Percentiles rank a stretch among this genome's conserved stretches.
Evolutionary conservation across 2,888 invertebrate species (phyloP).

Genomic region (Noctua pronuba): DNA sequence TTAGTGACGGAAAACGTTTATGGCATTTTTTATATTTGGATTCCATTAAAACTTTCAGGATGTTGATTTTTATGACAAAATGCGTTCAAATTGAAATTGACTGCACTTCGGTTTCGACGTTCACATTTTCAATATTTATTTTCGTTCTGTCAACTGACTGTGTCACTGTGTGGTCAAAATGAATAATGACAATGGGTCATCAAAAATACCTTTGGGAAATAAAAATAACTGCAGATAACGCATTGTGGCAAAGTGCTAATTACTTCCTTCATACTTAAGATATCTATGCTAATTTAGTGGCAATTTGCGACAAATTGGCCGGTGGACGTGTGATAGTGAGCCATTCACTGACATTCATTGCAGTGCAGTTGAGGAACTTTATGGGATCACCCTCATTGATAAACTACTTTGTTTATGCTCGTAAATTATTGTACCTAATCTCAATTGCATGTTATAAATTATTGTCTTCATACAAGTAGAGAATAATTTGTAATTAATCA

Average conservation of each 20-base stretch:
- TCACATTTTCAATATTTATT: slow-evolving; percentile 33
- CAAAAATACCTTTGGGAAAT: slow-evolving; percentile 50
- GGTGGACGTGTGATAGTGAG: slow-evolving; percentile 32
- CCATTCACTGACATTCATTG: slow-evolving; percentile 47
- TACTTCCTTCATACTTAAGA: slow-evolving; percentile 45
- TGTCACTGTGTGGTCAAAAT: not conserved
- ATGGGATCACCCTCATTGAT: slow-evolving; percentile 40
- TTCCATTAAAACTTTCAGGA: slow-evolving; percentile 8
- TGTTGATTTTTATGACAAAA: slow-evolving; percentile 18
- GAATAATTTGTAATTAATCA: not conserved
- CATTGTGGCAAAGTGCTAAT: slow-evolving; percentile 29
- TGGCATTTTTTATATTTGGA: slow-evolving; percentile 31
- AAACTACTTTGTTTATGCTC: slow-evolving; percentile 28
- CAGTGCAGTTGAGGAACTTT: slow-evolving; percentile 23
- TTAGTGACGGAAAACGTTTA: slow-evolving; percentile 26
- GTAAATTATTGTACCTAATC: slow-evolving; percentile 30
- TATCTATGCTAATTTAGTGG: slow-evolving; percentile 45
- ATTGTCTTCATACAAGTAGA: not conserved
- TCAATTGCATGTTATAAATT: slow-evolving; percentile 7
- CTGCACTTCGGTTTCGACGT: slow-evolving; percentile 5
- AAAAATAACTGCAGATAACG: slow-evolving; percentile 23
- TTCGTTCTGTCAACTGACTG: not conserved
- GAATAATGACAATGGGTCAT: slow-evolving; percentile 4
- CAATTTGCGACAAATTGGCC: slow-evolving; percentile 53
- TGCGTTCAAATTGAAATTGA: not conserved